These are phyloP conservation scores for Neodon shergylaensis DNA, from an alignment of 2,113 vertebrate species.

Conservation along the genomic window DNA sequence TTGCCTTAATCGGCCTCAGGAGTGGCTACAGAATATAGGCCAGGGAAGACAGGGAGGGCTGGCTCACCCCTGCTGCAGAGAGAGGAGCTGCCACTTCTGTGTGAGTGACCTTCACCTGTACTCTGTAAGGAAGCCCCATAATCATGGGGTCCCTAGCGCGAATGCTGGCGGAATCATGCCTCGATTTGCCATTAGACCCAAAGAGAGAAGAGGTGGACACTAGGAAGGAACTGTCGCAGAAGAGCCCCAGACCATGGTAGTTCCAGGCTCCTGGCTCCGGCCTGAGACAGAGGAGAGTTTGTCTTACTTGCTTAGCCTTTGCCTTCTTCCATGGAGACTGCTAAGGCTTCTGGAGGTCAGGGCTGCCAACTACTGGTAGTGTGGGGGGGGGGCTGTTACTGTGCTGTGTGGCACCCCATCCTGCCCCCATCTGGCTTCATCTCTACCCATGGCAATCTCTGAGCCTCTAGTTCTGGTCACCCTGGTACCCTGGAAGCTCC, in stretches of 20 bases:
- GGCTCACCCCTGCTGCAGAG: background rate
- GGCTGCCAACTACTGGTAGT: background rate
- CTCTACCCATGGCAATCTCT: rapidly evolving
- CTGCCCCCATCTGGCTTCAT: background rate
- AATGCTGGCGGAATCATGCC: background rate
- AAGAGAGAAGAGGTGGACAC: background rate
- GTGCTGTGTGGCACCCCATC: rapidly evolving
- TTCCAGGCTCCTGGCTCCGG: background rate
- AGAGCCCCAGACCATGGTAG: background rate
- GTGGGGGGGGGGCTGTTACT: background rate
- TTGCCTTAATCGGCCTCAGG: background rate
- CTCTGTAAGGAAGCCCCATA: background rate
- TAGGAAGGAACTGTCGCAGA: background rate
- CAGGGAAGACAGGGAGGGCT: background rate
- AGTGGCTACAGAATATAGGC: background rate
- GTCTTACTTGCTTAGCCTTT: background rate
- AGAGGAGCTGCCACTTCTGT: background rate
- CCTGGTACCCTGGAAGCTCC: background rate
- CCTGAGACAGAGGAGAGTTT: background rate
- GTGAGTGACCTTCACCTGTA: background rate
- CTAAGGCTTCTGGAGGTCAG: background rate
- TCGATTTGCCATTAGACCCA: background rate
- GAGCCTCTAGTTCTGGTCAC: background rate
- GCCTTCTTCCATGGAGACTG: conserved; percentile 42
- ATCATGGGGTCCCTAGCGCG: background rate